Evolutionary conservation across 2,113 vertebrate species (phyloP).

Genomic region (Paratilapia polleni): DNA sequence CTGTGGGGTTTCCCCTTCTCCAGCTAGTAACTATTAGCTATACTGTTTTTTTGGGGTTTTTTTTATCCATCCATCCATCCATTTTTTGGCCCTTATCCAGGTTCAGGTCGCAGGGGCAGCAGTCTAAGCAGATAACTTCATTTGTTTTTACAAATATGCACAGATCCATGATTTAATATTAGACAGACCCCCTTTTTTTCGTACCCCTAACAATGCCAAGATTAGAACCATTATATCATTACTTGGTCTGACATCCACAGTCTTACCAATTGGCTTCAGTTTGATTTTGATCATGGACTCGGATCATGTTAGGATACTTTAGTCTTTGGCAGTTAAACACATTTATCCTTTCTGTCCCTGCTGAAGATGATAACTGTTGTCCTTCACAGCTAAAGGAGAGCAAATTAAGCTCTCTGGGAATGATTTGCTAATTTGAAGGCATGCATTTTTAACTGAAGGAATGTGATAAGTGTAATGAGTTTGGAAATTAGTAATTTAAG

Average conservation of each 20-base stretch:
- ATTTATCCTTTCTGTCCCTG: neutral
- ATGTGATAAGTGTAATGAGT: slow-evolving; percentile 3
- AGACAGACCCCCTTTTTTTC: too few relatives aligned
- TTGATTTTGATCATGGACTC: neutral
- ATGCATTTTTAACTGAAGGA: neutral
- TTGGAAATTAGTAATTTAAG: slow-evolving; percentile 7
- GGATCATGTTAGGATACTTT: neutral
- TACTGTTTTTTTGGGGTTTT: too few relatives aligned
- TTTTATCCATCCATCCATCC: too few relatives aligned
- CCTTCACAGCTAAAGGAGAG: neutral
- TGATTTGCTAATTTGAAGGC: neutral
- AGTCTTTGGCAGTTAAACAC: neutral
- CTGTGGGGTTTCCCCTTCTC: too few relatives aligned
- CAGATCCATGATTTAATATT: too few relatives aligned
- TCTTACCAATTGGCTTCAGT: neutral
- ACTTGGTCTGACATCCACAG: neutral
- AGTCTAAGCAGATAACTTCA: too few relatives aligned
- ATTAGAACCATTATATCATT: neutral
- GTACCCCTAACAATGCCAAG: neutral
- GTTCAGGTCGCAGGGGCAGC: too few relatives aligned
- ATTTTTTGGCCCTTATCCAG: too few relatives aligned
- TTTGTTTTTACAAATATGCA: too few relatives aligned
- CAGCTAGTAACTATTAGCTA: too few relatives aligned
- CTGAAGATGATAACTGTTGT: neutral
- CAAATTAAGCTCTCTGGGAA: neutral